Base-by-base conservation (phyloP, 2,113 vertebrate genomes). In the Lates calcarifer region DNA sequence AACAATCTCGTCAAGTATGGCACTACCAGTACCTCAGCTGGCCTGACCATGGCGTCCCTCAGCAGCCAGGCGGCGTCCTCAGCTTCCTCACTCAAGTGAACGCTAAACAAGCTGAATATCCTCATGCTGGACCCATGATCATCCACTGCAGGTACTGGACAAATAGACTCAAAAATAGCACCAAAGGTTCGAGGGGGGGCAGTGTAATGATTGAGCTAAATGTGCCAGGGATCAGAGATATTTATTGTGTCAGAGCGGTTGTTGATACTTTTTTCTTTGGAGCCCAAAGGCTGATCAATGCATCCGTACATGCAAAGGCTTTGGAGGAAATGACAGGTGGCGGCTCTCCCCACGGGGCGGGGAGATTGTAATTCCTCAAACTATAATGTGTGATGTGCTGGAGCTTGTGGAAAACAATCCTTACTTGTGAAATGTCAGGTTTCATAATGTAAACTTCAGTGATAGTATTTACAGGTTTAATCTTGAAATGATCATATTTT, bases 21-120 rank as follows among this genome's bases (percentile, higher is more conserved):
- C 98, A 99, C 74, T 99, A 96, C 92, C 98, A 99, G 89, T 99
- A 98, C 94, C 81, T 98, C 89, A 98, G 96, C 94, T 99, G 98
- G 98, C 98, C 98, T 0, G 98, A 99, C 86, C 98, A 99, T 0
- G 98, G 98, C 0, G 98, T 99, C 0, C 98, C 98, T 31, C 93
- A 94, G 0, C 96, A 98, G 73, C 97, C 98, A 0, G 97, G 97
- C 3, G 98, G 95, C 6, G 95, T 99, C 70, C 96, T 99, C 76
- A 97, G 96, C 92, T 99, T 99, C 91, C 95, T 99, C 0, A 94
- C 92, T 22, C 95, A 99, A 93, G 96, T 99, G 77, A 99, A 99
- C 87, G 22, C 63, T 69, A 96, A 95, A 74, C 98, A 98, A 81
- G 93, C 91, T 5, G 95, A 95, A 22, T 92, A 94, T 79, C 90